Evolutionary conservation across 2,888 invertebrate genomes (phyloP), one percentile per base, ranked within the genome.

Genomic region (Protodeltote pygarga): DNA sequence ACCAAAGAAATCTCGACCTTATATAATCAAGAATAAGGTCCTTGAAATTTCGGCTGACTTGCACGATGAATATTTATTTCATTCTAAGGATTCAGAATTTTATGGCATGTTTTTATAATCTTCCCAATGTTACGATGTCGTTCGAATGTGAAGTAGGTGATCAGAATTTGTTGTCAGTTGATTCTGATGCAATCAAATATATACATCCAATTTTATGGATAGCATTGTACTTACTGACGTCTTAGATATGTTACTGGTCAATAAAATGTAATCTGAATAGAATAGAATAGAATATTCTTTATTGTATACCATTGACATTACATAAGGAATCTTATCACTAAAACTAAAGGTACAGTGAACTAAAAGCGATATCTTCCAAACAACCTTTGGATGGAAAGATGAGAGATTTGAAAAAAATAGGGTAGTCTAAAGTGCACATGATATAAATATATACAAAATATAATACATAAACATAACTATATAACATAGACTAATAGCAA

Each of bases 81-180:
- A 65, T 73, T 79, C 71, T 68, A 49, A 52, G 57, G 64, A 65
- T 70, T 63, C 71, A 68, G 45, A 48, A 52, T 73, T 81, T 83
- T 80, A 81, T 65, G 71, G 55, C 70, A 73, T 81, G 79, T 80
- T 83, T 84, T 84, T 83, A 81, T 83, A 84, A 83, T 83, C 83
- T 77, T 57, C 63, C 62, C 62, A 65, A 73, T 73, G 73, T 75
- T 71, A 74, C 63, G 77, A 69, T 65, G 68, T 70, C 54, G 51
- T 62, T 66, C 16, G 48, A 44, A 44, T 28, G 38, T 54, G 37
- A 29, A 64, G 68, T 67, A 58, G 28, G 53, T 67, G 59, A 58
- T 64, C 33, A 48, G 21, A 15, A 23, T 62, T 55, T 37, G 50
- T 63, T 41, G 37, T 37, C 25, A 25, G 64, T 49, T 57, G 21